Evolutionary conservation across 1,140 invertebrate genomes (phyloP), one percentile per base, ranked within the genome.

Genomic region (Drosophila orosa): DNA sequence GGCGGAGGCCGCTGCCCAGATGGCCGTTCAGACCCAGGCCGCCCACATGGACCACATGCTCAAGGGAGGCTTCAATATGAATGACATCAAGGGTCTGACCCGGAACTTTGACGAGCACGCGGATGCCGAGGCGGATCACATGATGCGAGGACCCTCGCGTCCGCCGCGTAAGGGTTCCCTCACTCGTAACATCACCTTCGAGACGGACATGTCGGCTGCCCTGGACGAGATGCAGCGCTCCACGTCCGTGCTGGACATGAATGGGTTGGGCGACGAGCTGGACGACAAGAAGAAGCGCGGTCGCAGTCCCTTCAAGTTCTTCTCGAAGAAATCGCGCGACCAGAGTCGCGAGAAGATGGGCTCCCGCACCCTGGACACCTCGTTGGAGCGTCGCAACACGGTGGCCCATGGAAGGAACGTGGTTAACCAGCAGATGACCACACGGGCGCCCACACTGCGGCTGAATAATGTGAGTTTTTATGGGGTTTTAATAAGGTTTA

Each of bases 51-150:
- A 98, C 90, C 97, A 98, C 89, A 98, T 98, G 66, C 97, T 98
- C 94, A 95, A 96, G 75, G 97, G 97, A 63, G 97, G 97, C 9
- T 98, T 98, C 90, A 97, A 96, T 27, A 98, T 98, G 95, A 98
- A 95, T 78, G 97, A 98, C 86, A 97, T 98, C 44, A 98, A 98
- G 95, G 97, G 96, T 74, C 92, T 98, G 9, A 96, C 97, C 81
- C 93, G 96, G 61, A 96, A 95, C 90, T 98, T 98, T 92, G 97
- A 98, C 85, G 97, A 97, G 89, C 96, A 93, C 1, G 94, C 93
- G 0, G 96, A 97, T 89, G 93, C 94, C 5, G 95, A 96, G 71
- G 85, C 85, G 0, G 95, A 96, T 74, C 93, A 92, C 68, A 86
- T 92, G 60, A 91, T 94, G 77, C 94, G 94, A 78, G 66, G 59